Percentiles rank a stretch among this genome's conserved stretches.
phyloP scores from a whole-genome alignment of 2,797 vertebrate species.

The Helostoma temminkii region DNA sequence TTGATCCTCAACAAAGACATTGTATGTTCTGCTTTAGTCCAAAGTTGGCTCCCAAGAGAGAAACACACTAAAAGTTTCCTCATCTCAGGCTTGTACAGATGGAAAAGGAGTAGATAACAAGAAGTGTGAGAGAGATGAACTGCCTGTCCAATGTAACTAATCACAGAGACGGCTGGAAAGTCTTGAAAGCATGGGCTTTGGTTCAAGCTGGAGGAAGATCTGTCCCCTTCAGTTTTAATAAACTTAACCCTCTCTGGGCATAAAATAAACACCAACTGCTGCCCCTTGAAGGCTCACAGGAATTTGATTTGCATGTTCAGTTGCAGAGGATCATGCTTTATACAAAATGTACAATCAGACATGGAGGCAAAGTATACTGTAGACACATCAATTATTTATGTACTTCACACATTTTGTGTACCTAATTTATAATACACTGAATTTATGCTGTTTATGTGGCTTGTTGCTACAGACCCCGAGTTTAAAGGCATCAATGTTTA shows the following conservation, averaged over 20 bases:
- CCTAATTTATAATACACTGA: not conserved
- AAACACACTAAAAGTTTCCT: slow-evolving; percentile 4
- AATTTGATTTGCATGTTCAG: slow-evolving; percentile 18
- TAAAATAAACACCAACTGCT: slow-evolving; percentile 44
- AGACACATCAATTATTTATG: slow-evolving; percentile 8
- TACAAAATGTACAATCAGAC: slow-evolving; percentile 2
- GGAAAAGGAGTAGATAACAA: not conserved
- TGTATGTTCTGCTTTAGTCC: slow-evolving; percentile 2
- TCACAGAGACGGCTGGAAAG: slow-evolving; percentile 28
- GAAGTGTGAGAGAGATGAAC: slow-evolving; percentile 1
- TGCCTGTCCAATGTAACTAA: slow-evolving; percentile 33
- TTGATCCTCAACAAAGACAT: slow-evolving; percentile 12
- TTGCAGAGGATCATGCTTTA: not conserved
- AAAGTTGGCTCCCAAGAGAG: slow-evolving; percentile 1
- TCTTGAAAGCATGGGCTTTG: slow-evolving; percentile 41
- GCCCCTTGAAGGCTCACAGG: slow-evolving; percentile 7
- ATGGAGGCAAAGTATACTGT: not conserved
- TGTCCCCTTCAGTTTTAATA: slow-evolving; percentile 34
- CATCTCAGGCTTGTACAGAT: not conserved
- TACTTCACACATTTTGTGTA: not conserved
- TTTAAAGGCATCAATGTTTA: too few species aligned
- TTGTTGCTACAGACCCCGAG: too few species aligned
- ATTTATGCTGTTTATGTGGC: not conserved
- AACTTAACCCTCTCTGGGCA: slow-evolving; percentile 23
- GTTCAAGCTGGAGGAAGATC: slow-evolving; percentile 41